These are phyloP conservation scores for Myotis davidii DNA, from an alignment of 2,113 vertebrate genomes.

Conservation along the genomic window DNA sequence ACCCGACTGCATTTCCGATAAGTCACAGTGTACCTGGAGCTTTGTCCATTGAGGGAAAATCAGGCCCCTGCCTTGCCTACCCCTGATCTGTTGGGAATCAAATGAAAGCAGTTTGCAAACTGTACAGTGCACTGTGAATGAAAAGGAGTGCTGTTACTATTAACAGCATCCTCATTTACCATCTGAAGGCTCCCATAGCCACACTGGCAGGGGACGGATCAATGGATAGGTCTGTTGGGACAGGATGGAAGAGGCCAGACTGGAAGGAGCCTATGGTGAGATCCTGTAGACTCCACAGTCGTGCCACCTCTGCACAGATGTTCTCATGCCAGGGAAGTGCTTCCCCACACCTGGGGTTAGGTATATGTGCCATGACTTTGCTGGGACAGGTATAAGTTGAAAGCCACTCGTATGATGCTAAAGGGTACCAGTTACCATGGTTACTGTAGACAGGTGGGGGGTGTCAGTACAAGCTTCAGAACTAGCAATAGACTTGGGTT, in stretches of 20 bases:
- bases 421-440: not conserved
- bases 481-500: not conserved
- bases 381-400: not conserved
- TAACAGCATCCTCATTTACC: not conserved
- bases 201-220: conserved; percentile 47
- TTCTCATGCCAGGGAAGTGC: not conserved
- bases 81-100: not conserved
- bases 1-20: not conserved
- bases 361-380: not conserved
- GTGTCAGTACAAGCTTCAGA: not conserved
- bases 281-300: not conserved
- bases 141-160: conserved; percentile 31
- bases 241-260: conserved; percentile 60
- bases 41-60: not conserved
- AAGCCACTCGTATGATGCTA: not conserved
- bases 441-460: not conserved
- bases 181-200: conserved; percentile 41
- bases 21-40: not conserved
- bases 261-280: conserved; percentile 71
- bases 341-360: not conserved
- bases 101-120: conserved; percentile 34
- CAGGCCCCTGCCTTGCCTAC: not conserved
- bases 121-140: conserved; percentile 43
- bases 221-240: conserved; percentile 43
- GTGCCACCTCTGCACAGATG: not conserved